phyloP scores from a whole-genome alignment of 2,113 vertebrate genomes.

The Pyxicephalus adspersus region DNA sequence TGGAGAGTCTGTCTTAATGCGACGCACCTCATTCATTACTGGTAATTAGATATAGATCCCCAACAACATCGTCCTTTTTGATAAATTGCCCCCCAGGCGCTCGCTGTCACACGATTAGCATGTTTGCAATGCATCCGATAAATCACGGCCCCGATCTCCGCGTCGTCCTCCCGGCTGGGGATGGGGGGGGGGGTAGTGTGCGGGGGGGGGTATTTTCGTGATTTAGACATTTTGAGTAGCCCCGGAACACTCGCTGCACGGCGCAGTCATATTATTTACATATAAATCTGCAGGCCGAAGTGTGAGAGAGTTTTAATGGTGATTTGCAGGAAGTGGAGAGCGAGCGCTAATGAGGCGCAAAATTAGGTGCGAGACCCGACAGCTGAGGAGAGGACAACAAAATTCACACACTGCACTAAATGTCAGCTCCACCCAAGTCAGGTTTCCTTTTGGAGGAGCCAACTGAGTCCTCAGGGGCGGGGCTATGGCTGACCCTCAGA shows the following conservation, averaged over 20 bases:
- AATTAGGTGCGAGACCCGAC: no score
- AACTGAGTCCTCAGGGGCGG: no score
- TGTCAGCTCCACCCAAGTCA: no score
- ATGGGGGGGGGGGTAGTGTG: slow-evolving; percentile 47
- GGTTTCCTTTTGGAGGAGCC: no score
- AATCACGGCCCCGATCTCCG: slow-evolving; percentile 63
- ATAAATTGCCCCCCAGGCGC: slow-evolving; percentile 77
- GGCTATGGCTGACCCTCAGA: neutral
- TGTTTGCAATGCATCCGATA: slow-evolving; percentile 76
- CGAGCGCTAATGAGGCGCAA: no score
- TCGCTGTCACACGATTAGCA: slow-evolving; percentile 75
- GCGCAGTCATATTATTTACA: slow-evolving; percentile 46
- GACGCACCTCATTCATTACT: slow-evolving; percentile 72
- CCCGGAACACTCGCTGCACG: neutral
- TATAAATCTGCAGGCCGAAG: slow-evolving; percentile 7
- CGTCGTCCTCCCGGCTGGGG: slow-evolving; percentile 46
- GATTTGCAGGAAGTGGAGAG: neutral
- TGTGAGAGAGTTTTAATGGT: slow-evolving; percentile 8
- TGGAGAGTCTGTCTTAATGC: slow-evolving; percentile 66
- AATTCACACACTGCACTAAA: no score
- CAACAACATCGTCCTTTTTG: slow-evolving; percentile 70
- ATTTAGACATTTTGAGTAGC: slow-evolving; percentile 30
- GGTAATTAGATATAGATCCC: slow-evolving; percentile 83
- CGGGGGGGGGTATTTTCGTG: slow-evolving; percentile 62
- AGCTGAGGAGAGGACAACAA: no score